A percentile compares a stretch with the other conserved stretches of the same genome.
These are phyloP conservation scores for Macrobrachium nipponense DNA, from an alignment of 1,140 invertebrate genomes.

Conservation along the genomic window DNA sequence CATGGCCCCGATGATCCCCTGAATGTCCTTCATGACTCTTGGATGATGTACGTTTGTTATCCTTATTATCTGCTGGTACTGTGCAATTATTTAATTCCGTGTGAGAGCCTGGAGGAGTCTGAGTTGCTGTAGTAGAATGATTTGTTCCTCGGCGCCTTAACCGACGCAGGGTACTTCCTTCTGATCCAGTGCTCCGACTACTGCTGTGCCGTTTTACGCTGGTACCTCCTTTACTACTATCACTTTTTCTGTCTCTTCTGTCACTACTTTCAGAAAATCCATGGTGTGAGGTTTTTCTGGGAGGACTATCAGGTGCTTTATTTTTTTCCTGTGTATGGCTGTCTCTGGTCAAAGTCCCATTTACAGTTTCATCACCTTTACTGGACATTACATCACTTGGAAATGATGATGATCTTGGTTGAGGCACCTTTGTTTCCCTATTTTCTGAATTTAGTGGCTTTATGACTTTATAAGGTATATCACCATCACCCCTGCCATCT, in stretches of 20 bases:
- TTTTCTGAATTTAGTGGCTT: background rate
- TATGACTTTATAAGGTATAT: conserved; percentile 1
- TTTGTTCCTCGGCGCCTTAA: conserved; percentile 13
- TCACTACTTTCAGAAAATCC: conserved; percentile 25
- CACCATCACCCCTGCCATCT: background rate
- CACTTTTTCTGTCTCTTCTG: conserved; percentile 19
- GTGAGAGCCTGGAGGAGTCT: conserved; percentile 44
- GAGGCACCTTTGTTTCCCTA: conserved; percentile 3
- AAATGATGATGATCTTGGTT: background rate
- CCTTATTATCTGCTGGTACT: conserved; percentile 26
- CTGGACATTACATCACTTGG: conserved; percentile 27
- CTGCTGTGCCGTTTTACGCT: conserved; percentile 51
- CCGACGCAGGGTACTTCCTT: conserved; percentile 49
- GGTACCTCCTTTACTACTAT: background rate
- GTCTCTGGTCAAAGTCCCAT: background rate
- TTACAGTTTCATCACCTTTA: conserved; percentile 1
- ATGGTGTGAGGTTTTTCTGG: conserved; percentile 26
- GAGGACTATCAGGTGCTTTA: background rate
- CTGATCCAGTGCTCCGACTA: conserved; percentile 50
- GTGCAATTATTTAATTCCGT: conserved; percentile 42
- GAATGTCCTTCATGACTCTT: conserved; percentile 24
- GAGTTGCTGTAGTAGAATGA: conserved; percentile 38
- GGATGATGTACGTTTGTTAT: conserved; percentile 23
- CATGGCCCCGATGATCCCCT: conserved; percentile 12
- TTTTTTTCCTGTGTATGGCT: background rate